Base-by-base conservation (phyloP, 1,140 invertebrate genomes). In the Scaptomyza hsui region DNA sequence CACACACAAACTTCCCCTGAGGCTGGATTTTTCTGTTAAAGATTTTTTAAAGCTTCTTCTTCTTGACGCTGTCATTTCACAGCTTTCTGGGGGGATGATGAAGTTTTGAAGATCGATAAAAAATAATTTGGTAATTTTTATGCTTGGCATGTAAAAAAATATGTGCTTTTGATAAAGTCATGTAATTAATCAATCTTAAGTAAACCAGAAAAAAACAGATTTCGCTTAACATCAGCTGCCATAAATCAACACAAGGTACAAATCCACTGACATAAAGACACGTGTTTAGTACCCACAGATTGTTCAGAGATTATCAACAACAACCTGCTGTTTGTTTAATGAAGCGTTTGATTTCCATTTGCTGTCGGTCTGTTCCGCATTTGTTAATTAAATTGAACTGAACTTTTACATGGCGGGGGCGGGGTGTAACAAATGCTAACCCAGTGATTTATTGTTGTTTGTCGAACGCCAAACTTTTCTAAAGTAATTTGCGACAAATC, bases 401-500 rank as follows among this genome's bases (percentile, higher is more conserved):
- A 29, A 29, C 6, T 29, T 29, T 29, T 29, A 5, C 26, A 29
- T 29, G 26, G 26, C 5, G 26, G 2, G 6, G 6, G 4, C 6
- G 5, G 26, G 26, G 63, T 74, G 59, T 52, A 45, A 44, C 63
- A 47, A 59, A 75, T 44, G 55, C 18, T 48, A 41, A 37, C 49
- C 15, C 72, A 42, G 44, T 85, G 81, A 85, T 85, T 85, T 85
- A 85, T 88, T 81, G 69, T 81, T 85, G 81, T 85, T 88, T 85
- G 82, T 88, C 74, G 81, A 88, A 88, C 69, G 69, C 61, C 59
- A 70, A 85, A 86, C 59, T 88, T 85, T 85, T 88, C 77, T 81
- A 88, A 85, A 85, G 82, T 88, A 74, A 85, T 85, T 85, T 85
- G 81, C 77, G 81, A 85, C 81, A 85, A 85, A 85, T 85, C 81